Evolutionary conservation across 2,113 vertebrate species (phyloP).

Genomic region (Bombycilla garrulus): DNA sequence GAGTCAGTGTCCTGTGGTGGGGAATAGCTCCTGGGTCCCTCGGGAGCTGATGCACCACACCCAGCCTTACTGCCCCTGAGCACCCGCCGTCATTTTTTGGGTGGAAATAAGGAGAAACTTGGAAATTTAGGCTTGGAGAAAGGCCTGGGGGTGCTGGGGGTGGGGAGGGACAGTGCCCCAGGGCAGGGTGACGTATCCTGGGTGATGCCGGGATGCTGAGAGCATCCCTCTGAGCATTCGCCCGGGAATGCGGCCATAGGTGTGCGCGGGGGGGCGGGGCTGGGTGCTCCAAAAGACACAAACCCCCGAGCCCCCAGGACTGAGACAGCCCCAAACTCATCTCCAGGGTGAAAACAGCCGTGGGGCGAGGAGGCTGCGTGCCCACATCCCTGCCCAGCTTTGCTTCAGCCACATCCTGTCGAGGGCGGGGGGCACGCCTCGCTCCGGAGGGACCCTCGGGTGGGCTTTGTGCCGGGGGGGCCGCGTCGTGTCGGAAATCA

Average conservation of each 20-base stretch:
- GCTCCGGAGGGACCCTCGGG: background rate
- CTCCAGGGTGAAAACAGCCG: accelerated
- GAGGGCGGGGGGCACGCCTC: background rate
- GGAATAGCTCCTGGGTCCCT: background rate
- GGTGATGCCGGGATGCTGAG: background rate
- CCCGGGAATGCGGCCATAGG: background rate
- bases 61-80: background rate
- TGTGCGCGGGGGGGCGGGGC: background rate
- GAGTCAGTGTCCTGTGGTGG: accelerated
- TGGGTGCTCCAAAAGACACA: background rate
- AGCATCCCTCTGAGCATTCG: background rate
- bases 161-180: background rate
- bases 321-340: background rate
- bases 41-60: accelerated
- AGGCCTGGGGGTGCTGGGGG: background rate
- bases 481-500: background rate
- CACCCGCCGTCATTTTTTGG: background rate
- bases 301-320: background rate
- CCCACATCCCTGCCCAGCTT: background rate
- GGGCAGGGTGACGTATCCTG: background rate
- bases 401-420: background rate
- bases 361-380: accelerated
- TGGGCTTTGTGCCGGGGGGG: background rate
- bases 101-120: constrained; percentile 60
- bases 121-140: constrained; percentile 43